These are phyloP conservation scores for Montipora capitata DNA, from an alignment of 92 coral and sea anemone species.

Conservation along the genomic window DNA sequence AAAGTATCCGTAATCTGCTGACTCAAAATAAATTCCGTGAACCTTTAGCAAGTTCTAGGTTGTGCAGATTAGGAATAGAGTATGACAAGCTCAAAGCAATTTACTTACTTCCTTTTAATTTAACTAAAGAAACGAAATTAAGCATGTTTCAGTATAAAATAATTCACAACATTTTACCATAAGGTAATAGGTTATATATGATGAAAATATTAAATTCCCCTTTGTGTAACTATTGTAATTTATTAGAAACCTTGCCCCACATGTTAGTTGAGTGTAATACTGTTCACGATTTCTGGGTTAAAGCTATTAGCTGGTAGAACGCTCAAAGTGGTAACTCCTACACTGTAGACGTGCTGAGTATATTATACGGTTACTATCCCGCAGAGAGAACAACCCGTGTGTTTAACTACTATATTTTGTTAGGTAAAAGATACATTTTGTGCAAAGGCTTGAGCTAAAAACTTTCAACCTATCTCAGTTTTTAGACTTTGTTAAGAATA, in stretches of 20 bases:
- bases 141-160: slow-evolving; percentile 42
- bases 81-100: not conserved
- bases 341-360: not conserved
- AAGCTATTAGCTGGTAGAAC: slow-evolving; percentile 1
- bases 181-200: not conserved
- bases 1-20: not conserved
- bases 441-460: not conserved
- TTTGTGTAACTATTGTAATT: not conserved
- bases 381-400: not conserved
- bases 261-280: slow-evolving; percentile 3
- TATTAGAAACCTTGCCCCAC: not conserved
- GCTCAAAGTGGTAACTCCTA: not conserved
- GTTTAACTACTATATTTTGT: slow-evolving; percentile 22
- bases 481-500: slow-evolving; percentile 6
- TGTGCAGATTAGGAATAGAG: not conserved
- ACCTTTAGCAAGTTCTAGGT: slow-evolving; percentile 4
- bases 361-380: slow-evolving; percentile 20
- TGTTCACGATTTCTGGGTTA: not conserved
- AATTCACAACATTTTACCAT: slow-evolving; percentile 21
- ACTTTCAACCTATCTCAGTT: not conserved
- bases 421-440: slow-evolving; percentile 7
- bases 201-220: slow-evolving; percentile 6
- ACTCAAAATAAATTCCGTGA: not conserved
- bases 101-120: slow-evolving; percentile 22
- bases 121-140: slow-evolving; percentile 46